Evolutionary conservation across 2,113 vertebrate genomes (phyloP).

Genomic region (Brienomyrus longianalis): DNA sequence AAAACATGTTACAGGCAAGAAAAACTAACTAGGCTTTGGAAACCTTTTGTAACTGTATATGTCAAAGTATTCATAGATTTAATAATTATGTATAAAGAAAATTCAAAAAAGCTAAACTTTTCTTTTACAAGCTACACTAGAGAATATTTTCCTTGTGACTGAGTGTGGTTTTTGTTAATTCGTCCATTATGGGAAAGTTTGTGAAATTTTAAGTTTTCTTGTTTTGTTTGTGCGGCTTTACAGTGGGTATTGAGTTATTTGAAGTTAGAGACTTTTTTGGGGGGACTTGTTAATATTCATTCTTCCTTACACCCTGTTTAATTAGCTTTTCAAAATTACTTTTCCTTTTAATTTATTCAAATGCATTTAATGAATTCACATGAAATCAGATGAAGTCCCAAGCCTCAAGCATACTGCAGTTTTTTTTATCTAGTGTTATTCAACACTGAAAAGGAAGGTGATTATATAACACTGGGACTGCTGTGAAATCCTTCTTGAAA

Average conservation of each 20-base stretch:
- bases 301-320: background rate
- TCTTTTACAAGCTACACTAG: too few species aligned
- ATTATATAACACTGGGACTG: conserved; percentile 6
- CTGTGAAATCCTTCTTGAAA: background rate
- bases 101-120: too few species aligned
- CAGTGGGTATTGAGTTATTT: background rate
- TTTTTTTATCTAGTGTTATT: background rate
- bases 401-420: background rate
- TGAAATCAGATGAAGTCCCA: background rate
- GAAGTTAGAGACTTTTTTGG: background rate
- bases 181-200: too few species aligned
- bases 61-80: too few species aligned
- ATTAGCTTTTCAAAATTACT: background rate
- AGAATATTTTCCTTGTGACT: too few species aligned
- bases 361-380: conserved; percentile 6
- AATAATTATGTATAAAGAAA: too few species aligned
- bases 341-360: conserved; percentile 12
- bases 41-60: too few species aligned
- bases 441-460: background rate
- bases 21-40: too few species aligned
- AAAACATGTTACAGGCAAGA: too few species aligned
- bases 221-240: too few species aligned
- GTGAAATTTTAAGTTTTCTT: too few species aligned
- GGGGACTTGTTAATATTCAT: conserved; percentile 9
- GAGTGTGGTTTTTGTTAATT: too few species aligned